phyloP scores from a whole-genome alignment of 2,797 vertebrate genomes.

The Pseudomugil tenellus region DNA sequence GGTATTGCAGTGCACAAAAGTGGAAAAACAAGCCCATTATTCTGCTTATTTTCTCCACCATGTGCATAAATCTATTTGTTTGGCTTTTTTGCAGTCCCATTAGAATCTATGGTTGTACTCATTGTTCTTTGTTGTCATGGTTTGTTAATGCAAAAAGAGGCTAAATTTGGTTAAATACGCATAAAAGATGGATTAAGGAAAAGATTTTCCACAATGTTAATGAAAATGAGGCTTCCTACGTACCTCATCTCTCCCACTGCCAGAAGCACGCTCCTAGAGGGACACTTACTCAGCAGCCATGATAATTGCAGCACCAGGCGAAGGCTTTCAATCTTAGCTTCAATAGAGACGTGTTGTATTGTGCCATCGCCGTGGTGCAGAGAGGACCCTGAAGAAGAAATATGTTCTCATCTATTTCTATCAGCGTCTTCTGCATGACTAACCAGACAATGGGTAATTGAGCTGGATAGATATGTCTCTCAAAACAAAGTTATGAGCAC shows the following conservation, averaged over 20 bases:
- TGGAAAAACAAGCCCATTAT: conserved; percentile 33
- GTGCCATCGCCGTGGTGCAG: conserved; percentile 32
- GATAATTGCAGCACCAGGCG: conserved; percentile 40
- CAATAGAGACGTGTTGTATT: conserved; percentile 47
- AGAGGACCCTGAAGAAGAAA: conserved; percentile 44
- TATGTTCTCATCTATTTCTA: conserved; percentile 56
- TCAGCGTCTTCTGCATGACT: conserved; percentile 58
- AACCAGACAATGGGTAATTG: conserved; percentile 70
- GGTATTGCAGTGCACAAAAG: conserved; percentile 37
- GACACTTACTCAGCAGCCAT: conserved; percentile 38
- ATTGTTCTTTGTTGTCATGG: conserved; percentile 6
- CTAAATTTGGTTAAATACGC: background rate
- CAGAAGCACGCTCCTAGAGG: conserved; percentile 11
- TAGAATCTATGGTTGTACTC: conserved; percentile 17
- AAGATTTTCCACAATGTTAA: conserved; percentile 17
- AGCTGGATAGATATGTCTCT: conserved; percentile 71
- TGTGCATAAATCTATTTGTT: conserved; percentile 11
- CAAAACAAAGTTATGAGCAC: conserved; percentile 74
- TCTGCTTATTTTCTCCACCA: conserved; percentile 19
- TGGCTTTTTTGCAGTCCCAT: conserved; percentile 17
- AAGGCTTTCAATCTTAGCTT: conserved; percentile 46
- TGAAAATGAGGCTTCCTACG: conserved; percentile 18
- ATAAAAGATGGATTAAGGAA: conserved; percentile 32
- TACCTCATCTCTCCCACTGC: conserved; percentile 14
- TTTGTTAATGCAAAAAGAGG: background rate